phyloP scores from a whole-genome alignment of 2,888 invertebrate species.

The Nebria salina region DNA sequence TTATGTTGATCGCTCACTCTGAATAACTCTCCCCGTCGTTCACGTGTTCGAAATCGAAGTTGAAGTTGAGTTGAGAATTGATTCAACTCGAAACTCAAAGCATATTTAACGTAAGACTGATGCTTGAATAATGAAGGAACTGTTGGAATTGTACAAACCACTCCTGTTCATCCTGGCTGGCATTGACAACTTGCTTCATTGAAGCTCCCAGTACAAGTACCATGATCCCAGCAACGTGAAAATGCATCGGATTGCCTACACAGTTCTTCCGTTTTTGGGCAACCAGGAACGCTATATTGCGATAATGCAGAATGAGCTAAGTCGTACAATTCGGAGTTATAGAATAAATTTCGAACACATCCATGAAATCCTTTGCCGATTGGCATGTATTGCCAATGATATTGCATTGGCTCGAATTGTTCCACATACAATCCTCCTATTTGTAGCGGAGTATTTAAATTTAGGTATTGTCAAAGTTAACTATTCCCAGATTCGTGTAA shows the following conservation, averaged over 20 bases:
- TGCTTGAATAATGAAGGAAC: conserved; percentile 92
- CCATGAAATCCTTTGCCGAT: conserved; percentile 93
- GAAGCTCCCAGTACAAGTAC: conserved; percentile 92
- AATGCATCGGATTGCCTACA: conserved; percentile 89
- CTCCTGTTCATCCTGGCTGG: conserved; percentile 94
- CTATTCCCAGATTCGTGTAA: too few species aligned
- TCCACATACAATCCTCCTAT: conserved; percentile 92
- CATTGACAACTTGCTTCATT: conserved; percentile 93
- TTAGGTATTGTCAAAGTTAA: too few species aligned
- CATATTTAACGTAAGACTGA: conserved; percentile 97
- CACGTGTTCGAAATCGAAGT: conserved; percentile 91
- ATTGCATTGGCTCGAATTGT: conserved; percentile 87
- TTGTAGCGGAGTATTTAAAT: conserved; percentile 94
- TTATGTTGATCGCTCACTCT: conserved; percentile 94
- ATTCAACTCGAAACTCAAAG: conserved; percentile 92
- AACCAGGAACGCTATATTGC: conserved; percentile 87
- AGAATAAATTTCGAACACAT: conserved; percentile 93
- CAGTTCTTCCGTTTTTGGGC: conserved; percentile 91
- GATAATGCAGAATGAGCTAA: conserved; percentile 91
- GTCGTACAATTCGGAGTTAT: conserved; percentile 96
- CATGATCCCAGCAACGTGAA: conserved; percentile 90
- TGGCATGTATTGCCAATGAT: conserved; percentile 91
- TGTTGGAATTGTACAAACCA: conserved; percentile 84
- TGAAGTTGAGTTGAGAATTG: conserved; percentile 93
- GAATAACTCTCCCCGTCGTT: conserved; percentile 93